phyloP scores from a whole-genome alignment of 2,888 invertebrate species.

The Cerastis rubricosa region DNA sequence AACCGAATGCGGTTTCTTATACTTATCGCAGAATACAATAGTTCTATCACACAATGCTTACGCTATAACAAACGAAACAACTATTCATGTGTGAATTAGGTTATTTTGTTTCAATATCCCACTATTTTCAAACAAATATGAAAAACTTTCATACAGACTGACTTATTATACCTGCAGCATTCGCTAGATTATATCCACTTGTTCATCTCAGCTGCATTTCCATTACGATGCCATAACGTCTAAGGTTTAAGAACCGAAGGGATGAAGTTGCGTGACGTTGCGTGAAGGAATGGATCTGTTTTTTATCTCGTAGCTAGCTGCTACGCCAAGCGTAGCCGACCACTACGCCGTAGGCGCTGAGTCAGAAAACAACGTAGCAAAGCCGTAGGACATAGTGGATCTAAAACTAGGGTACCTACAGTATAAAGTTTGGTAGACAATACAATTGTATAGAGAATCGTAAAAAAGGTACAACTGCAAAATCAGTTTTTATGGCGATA shows the following conservation, averaged over 20 bases:
- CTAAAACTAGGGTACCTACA: not conserved
- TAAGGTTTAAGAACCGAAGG: not conserved
- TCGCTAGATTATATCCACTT: not conserved
- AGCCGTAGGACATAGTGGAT: not conserved
- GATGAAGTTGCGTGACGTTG: not conserved
- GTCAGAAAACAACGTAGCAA: not conserved
- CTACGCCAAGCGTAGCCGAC: not conserved
- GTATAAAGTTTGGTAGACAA: not conserved
- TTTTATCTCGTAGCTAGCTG: slow-evolving; percentile 1
- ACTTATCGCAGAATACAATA: not conserved
- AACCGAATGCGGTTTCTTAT: not conserved
- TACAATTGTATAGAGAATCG: not conserved
- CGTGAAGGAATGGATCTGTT: no score
- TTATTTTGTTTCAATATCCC: not conserved
- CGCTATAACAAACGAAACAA: not conserved
- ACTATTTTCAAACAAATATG: not conserved
- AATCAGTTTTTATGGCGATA: not conserved
- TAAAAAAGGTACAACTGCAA: not conserved
- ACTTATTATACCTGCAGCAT: not conserved
- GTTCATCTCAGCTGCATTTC: not conserved
- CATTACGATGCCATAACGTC: not conserved
- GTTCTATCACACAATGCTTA: not conserved
- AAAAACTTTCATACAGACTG: not conserved
- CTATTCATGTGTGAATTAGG: not conserved
- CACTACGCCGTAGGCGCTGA: not conserved